Evolutionary conservation across 2,797 vertebrate genomes (phyloP).

Genomic region (Lateolabrax maculatus): DNA sequence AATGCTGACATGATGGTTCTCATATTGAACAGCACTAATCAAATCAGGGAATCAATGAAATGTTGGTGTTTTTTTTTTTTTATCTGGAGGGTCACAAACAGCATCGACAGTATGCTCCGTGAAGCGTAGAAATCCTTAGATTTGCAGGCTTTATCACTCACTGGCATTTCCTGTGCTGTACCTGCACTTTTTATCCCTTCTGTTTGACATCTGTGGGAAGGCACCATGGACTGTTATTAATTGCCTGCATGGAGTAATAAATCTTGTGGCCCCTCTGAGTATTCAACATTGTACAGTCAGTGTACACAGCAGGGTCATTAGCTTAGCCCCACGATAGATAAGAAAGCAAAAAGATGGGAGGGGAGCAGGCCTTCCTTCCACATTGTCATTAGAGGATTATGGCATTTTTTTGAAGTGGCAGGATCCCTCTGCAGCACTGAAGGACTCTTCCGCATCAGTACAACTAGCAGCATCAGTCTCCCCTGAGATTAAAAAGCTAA

Average conservation of each 20-base stretch:
- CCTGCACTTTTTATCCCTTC: slow-evolving; percentile 82
- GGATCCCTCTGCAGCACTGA: slow-evolving; percentile 43
- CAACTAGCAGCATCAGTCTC: slow-evolving; percentile 22
- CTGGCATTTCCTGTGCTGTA: slow-evolving; percentile 81
- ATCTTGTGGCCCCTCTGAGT: slow-evolving; percentile 81
- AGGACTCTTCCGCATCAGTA: slow-evolving; percentile 32
- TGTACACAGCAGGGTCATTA: slow-evolving; percentile 83
- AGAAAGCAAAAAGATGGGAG: slow-evolving; percentile 70
- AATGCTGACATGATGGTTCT: slow-evolving; percentile 59
- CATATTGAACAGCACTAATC: slow-evolving; percentile 51
- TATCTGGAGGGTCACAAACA: slow-evolving; percentile 51
- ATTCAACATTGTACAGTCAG: slow-evolving; percentile 77
- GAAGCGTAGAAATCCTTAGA: slow-evolving; percentile 68
- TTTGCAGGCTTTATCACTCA: slow-evolving; percentile 74
- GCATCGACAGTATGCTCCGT: slow-evolving; percentile 30
- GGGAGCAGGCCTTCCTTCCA: slow-evolving; percentile 43
- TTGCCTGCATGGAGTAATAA: slow-evolving; percentile 83
- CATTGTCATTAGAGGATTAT: slow-evolving; percentile 63
- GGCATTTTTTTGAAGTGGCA: slow-evolving; percentile 62
- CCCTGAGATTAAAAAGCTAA: slow-evolving; percentile 5
- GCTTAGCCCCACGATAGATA: slow-evolving; percentile 75
- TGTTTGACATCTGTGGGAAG: slow-evolving; percentile 76
- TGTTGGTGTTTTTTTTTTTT: slow-evolving; percentile 42
- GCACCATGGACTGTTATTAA: slow-evolving; percentile 83
- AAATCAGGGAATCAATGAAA: slow-evolving; percentile 50